phyloP scores from a whole-genome alignment of 2,113 vertebrate genomes.

The Blennius ocellaris region DNA sequence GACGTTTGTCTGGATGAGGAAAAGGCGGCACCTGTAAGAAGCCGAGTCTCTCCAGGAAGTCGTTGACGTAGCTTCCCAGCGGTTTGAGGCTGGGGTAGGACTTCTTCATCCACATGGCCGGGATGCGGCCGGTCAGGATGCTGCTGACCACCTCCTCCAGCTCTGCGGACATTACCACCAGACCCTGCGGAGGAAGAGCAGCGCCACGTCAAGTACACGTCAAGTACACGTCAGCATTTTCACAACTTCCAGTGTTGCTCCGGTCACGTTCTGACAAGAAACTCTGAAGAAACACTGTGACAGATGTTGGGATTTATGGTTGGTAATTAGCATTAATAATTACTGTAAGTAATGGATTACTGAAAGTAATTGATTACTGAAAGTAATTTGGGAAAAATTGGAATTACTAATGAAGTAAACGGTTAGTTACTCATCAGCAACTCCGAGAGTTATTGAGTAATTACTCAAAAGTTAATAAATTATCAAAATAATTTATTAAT shows the following conservation, averaged over 20 bases:
- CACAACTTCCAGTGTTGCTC: not conserved
- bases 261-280: not conserved
- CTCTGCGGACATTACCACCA: constrained; percentile 90
- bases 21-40: constrained; percentile 86
- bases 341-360: no score
- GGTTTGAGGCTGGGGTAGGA: constrained; percentile 93
- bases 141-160: constrained; percentile 90
- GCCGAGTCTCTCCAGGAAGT: constrained; percentile 87
- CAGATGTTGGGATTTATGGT: no score
- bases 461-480: no score
- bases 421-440: no score
- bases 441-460: no score
- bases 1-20: no score
- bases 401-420: no score
- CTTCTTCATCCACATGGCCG: constrained; percentile 90
- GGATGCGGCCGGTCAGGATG: constrained; percentile 89
- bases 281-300: constrained; percentile 29
- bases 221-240: not conserved
- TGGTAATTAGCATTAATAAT: no score
- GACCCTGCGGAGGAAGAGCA: constrained; percentile 73
- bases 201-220: not conserved
- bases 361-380: no score
- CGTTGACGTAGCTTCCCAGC: constrained; percentile 88
- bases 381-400: no score
- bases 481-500: no score